These are phyloP conservation scores for Turdus rufiventris DNA, from an alignment of 2,113 vertebrate species.

Conservation along the genomic window DNA sequence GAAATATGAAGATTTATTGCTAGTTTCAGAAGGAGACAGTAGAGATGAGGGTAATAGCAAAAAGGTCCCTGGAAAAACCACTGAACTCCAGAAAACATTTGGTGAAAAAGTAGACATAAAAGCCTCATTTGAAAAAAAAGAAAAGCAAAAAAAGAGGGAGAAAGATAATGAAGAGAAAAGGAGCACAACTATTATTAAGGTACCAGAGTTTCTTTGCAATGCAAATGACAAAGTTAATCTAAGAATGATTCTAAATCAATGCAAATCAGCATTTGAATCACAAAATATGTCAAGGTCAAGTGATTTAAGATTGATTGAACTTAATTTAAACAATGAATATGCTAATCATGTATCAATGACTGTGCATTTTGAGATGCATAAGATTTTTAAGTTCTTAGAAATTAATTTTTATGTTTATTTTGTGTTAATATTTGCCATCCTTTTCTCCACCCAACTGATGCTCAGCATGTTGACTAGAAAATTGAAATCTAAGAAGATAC, in stretches of 20 bases:
- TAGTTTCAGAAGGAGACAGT: background rate
- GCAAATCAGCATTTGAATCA: background rate
- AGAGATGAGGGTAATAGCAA: background rate
- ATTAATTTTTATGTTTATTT: background rate
- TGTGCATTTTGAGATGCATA: background rate
- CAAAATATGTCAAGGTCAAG: background rate
- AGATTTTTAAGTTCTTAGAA: background rate
- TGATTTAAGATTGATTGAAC: slow-evolving; percentile 32
- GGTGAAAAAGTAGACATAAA: background rate
- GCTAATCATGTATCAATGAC: background rate
- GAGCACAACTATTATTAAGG: background rate
- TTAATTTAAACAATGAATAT: background rate
- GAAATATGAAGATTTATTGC: background rate
- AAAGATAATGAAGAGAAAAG: background rate
- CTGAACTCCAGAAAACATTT: background rate
- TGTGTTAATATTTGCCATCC: background rate
- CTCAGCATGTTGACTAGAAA: background rate
- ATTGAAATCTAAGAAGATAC: background rate
- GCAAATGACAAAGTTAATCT: background rate
- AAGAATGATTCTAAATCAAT: slow-evolving; percentile 11
- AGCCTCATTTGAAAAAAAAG: background rate
- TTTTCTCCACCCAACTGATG: background rate
- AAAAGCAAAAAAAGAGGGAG: background rate
- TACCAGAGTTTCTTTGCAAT: background rate
- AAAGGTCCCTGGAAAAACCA: background rate